Evolutionary conservation across 2,797 vertebrate genomes (phyloP).

Genomic region (Leptodactylus fallax): DNA sequence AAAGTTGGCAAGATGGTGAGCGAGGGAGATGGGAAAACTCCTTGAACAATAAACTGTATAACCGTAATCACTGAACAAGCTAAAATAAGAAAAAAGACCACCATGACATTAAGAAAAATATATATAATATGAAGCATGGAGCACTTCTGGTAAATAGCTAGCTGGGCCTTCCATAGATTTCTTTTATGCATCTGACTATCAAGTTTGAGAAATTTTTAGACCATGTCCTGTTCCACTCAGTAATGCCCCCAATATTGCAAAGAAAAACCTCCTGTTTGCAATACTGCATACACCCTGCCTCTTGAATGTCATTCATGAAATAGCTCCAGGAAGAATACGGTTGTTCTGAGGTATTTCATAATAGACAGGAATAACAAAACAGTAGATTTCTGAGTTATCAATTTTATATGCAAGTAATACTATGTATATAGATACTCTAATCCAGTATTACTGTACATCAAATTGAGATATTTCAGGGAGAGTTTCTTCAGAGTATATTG

Average conservation of each 20-base stretch:
- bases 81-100: not conserved
- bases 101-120: not conserved
- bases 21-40: no score
- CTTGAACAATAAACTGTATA: not conserved
- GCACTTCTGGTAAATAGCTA: not conserved
- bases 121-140: not conserved
- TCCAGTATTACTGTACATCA: no score
- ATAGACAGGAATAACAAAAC: not conserved
- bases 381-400: not conserved
- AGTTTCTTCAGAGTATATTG: no score
- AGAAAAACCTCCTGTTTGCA: not conserved
- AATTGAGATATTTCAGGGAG: no score
- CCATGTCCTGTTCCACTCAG: not conserved
- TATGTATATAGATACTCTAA: no score
- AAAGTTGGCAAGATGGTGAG: no score
- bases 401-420: no score
- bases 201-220: not conserved
- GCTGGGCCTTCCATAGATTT: not conserved
- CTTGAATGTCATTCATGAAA: not conserved
- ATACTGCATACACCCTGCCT: not conserved
- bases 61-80: not conserved
- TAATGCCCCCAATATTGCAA: not conserved
- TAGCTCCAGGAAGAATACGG: not conserved
- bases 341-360: not conserved
- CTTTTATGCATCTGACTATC: not conserved